A percentile compares a stretch with the other conserved stretches of the same genome.
Conservation (phyloP, 1,140 invertebrate genomes). For the Lucilia cuprina region DNA sequence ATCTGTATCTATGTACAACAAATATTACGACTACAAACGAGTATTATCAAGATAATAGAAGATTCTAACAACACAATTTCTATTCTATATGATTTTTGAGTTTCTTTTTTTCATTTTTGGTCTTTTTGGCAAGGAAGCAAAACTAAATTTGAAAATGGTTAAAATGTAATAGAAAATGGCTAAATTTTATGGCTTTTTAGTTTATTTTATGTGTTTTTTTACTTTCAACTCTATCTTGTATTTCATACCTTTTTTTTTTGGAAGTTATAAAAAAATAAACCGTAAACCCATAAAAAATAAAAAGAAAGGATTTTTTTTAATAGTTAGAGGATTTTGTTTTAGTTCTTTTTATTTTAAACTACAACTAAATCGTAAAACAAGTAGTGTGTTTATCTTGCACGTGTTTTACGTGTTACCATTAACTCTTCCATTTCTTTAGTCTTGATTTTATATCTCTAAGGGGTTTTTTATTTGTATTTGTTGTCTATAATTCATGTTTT, state of each 20-base stretch:
- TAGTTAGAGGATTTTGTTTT: not conserved
- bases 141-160: conserved; percentile 12
- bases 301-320: not conserved
- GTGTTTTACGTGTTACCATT: conserved; percentile 3
- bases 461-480: not conserved
- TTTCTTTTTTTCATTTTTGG: not conserved
- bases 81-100: not conserved
- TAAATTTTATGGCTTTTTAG: conserved; percentile 18
- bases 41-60: not conserved
- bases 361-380: conserved; percentile 9
- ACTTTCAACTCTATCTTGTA: too few species aligned
- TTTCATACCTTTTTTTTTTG: too few species aligned
- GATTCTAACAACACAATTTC: conserved; percentile 4
- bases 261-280: not conserved
- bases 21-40: not conserved
- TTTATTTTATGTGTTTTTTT: not conserved
- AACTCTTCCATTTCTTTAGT: not conserved
- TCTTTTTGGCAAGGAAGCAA: conserved; percentile 8
- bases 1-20: not conserved
- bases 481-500: not conserved
- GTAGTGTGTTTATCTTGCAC: not conserved
- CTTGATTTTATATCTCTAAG: not conserved
- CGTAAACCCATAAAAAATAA: not conserved
- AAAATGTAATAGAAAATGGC: conserved; percentile 11
- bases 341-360: not conserved